A percentile compares a stretch with the other conserved stretches of the same genome.
phyloP scores from a whole-genome alignment of 2,888 invertebrate species.

The Dicroscelio sp. region DNA sequence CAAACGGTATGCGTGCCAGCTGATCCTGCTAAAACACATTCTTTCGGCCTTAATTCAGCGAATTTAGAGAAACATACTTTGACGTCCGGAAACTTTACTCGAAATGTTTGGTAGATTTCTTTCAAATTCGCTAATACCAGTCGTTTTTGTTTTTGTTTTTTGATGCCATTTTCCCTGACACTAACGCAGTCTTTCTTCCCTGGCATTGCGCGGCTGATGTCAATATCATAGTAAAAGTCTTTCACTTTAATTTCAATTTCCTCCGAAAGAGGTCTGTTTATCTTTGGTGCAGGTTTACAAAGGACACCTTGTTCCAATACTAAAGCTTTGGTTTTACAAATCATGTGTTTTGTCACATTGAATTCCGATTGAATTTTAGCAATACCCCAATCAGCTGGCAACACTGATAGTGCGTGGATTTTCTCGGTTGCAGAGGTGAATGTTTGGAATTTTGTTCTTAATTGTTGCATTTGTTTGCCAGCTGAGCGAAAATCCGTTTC shows the following conservation, averaged over 20 bases:
- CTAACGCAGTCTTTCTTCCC: conserved; percentile 43
- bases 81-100: conserved; percentile 42
- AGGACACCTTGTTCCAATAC: conserved; percentile 30
- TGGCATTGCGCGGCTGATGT: conserved; percentile 37
- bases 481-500: conserved; percentile 17
- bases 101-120: conserved; percentile 11
- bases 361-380: conserved; percentile 23
- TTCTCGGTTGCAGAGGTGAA: conserved; percentile 21
- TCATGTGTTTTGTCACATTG: conserved; percentile 25
- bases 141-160: conserved; percentile 41
- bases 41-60: conserved; percentile 48
- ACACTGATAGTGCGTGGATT: conserved; percentile 25
- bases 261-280: background rate
- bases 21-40: conserved; percentile 68
- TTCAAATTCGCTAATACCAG: conserved; percentile 34
- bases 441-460: conserved; percentile 22
- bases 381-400: conserved; percentile 24
- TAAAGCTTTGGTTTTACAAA: conserved; percentile 38
- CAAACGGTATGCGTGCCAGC: conserved; percentile 73
- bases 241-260: conserved; percentile 7
- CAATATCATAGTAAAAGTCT: conserved; percentile 26
- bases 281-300: background rate
- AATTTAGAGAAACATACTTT: conserved; percentile 54
- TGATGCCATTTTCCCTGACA: background rate
- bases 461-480: conserved; percentile 22